These are phyloP conservation scores for Melanogrammus aeglefinus DNA, from an alignment of 2,797 vertebrate genomes.

Conservation along the genomic window DNA sequence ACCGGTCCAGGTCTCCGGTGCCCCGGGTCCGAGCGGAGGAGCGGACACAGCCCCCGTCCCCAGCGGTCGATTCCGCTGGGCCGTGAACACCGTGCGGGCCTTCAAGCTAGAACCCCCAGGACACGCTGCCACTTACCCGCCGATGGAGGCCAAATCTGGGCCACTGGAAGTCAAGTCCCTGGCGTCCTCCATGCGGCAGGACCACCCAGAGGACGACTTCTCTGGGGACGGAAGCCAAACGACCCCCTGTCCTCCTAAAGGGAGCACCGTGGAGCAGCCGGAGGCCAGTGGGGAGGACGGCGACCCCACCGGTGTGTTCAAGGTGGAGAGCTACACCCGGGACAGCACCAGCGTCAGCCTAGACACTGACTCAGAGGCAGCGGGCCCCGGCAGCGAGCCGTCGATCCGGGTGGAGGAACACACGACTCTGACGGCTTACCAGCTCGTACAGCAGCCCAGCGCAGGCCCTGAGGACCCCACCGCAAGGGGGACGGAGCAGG, in stretches of 20 bases:
- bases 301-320: slow-evolving; percentile 37
- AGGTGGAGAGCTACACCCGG: slow-evolving; percentile 27
- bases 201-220: slow-evolving; percentile 73
- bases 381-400: slow-evolving; percentile 31
- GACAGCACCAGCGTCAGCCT: slow-evolving; percentile 26
- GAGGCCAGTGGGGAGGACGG: slow-evolving; percentile 70
- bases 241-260: slow-evolving; percentile 18
- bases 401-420: slow-evolving; percentile 45
- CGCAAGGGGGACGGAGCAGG: slow-evolving; percentile 45
- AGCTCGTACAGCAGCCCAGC: slow-evolving; percentile 61
- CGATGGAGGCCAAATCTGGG: slow-evolving; percentile 73
- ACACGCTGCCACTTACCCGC: slow-evolving; percentile 54
- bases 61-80: slow-evolving; percentile 57
- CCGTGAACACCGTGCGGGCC: slow-evolving; percentile 54
- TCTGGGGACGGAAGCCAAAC: slow-evolving; percentile 74
- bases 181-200: slow-evolving; percentile 53
- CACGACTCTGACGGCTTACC: slow-evolving; percentile 67
- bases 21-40: slow-evolving; percentile 39
- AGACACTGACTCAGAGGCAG: slow-evolving; percentile 29
- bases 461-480: slow-evolving; percentile 30
- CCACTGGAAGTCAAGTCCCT: slow-evolving; percentile 70
- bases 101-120: slow-evolving; percentile 43
- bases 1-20: slow-evolving; percentile 41
- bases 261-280: slow-evolving; percentile 45
- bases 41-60: slow-evolving; percentile 36